Evolutionary conservation across 1,140 invertebrate genomes (phyloP), one percentile per base, ranked within the genome.

Genomic region (Cyphomyrmex costatus): DNA sequence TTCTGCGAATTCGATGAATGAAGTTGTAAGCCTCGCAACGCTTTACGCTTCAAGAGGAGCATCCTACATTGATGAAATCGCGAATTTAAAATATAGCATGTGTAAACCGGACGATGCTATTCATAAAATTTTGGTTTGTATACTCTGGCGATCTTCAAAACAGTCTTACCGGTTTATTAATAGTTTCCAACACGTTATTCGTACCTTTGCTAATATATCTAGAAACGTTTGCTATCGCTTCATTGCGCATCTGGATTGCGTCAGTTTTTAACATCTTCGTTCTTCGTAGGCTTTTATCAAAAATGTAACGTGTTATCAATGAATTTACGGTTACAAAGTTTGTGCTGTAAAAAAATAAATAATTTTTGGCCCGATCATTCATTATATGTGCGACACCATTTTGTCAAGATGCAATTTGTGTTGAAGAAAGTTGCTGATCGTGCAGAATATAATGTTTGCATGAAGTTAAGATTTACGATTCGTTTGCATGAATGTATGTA

Each of bases 1-100:
- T 84, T 87, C 71, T 21, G 53, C 65, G 68, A 83, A 53, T 63
- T 42, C 49, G 46, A 56, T 74, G 61, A 87, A 83, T n/a, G 46
- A 70, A 76, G 49, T 14, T 68, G 70, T 56, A 63, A 51, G 78
- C 16, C n/a, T 19, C 16, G 19, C 14, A 49, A 58, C 1, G 56
- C 79, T 71, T 60, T 68, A 68, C 16, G 53, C 60, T 42, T 3
- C 8, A 51, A 76, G 51, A 87, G 53, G 61, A 70, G 78, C 14
- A 27, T 68, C 21, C 30, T 24, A 19, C 65, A 65, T 85, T 63
- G 73, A 87, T 85, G 30, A 76, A 27, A 77, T 73, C 33, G n/a
- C 36, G 30, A 58, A 74, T 87, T 73, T 30, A 36, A 51, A 88
- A 76, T 68, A 27, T 7, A 33, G 19, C 51, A 21, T 60, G 42